Conservation (phyloP, 2,888 invertebrate genomes). For the Cephalotes varians region DNA sequence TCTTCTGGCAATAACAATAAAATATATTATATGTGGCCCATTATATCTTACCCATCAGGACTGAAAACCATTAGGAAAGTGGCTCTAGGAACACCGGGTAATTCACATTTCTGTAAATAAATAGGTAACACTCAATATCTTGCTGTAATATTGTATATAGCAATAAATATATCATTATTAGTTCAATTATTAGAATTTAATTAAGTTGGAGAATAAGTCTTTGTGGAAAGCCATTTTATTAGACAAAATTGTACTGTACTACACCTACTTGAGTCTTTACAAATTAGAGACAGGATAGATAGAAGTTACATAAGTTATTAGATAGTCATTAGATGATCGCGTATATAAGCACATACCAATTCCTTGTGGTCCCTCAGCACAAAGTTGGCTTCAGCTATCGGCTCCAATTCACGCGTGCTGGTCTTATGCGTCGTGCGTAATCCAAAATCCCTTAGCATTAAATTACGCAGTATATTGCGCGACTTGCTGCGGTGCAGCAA, state of each 20-base stretch:
- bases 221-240: neutral
- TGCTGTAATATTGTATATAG: neutral
- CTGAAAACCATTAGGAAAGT: constrained; percentile 96
- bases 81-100: constrained; percentile 92
- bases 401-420: constrained; percentile 87
- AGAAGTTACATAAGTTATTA: neutral
- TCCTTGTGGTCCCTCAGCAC: constrained; percentile 88
- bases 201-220: neutral
- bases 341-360: constrained; percentile 85
- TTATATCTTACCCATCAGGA: constrained; percentile 91
- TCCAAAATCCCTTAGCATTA: constrained; percentile 82
- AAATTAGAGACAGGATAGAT: neutral
- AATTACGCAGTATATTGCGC: constrained; percentile 79
- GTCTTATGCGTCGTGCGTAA: constrained; percentile 78
- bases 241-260: neutral
- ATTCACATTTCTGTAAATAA: constrained; percentile 89
- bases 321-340: neutral
- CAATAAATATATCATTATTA: constrained; percentile 20
- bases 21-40: neutral
- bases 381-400: constrained; percentile 89
- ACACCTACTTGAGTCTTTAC: constrained; percentile 3
- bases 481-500: constrained; percentile 69
- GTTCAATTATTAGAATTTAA: neutral
- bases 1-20: neutral
- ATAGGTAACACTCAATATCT: neutral